These are phyloP conservation scores for Ashinkailepas kermadecensis DNA, from an alignment of 2,888 invertebrate genomes.

Conservation along the genomic window DNA sequence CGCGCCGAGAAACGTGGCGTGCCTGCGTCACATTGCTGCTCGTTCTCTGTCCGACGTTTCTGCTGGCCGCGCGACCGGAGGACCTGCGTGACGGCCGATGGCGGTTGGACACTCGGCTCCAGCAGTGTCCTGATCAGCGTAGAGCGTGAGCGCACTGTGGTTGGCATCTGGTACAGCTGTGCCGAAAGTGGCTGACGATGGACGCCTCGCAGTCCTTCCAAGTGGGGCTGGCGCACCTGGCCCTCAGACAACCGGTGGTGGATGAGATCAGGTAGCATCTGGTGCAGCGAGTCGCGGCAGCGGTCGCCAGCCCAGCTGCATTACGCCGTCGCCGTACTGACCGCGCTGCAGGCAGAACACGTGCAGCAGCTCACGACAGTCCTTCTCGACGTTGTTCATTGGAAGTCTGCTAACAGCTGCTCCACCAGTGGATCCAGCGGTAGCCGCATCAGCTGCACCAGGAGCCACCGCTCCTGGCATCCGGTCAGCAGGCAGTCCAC, in stretches of 20 bases:
- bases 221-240: not conserved
- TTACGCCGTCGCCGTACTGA: slow-evolving; percentile 41
- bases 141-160: not conserved
- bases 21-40: not conserved
- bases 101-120: not conserved
- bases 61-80: not conserved
- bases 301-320: not conserved
- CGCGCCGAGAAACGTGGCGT: not conserved
- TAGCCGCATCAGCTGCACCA: slow-evolving; percentile 56
- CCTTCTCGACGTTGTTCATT: slow-evolving; percentile 48
- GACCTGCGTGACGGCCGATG: not conserved
- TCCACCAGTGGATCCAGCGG: slow-evolving; percentile 58
- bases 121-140: not conserved
- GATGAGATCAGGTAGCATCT: slow-evolving; percentile 27
- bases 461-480: slow-evolving; percentile 50
- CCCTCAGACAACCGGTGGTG: not conserved
- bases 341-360: slow-evolving; percentile 58
- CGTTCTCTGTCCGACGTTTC: too few relatives aligned
- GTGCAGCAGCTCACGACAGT: slow-evolving; percentile 58
- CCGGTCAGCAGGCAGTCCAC: slow-evolving; percentile 57
- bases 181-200: not conserved
- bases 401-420: slow-evolving; percentile 57
- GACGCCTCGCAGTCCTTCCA: not conserved
- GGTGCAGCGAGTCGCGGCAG: slow-evolving; percentile 25
- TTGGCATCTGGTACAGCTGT: not conserved